Evolutionary conservation across 2,888 invertebrate genomes (phyloP), one percentile per base, ranked within the genome.

Genomic region (Aelia acuminata): DNA sequence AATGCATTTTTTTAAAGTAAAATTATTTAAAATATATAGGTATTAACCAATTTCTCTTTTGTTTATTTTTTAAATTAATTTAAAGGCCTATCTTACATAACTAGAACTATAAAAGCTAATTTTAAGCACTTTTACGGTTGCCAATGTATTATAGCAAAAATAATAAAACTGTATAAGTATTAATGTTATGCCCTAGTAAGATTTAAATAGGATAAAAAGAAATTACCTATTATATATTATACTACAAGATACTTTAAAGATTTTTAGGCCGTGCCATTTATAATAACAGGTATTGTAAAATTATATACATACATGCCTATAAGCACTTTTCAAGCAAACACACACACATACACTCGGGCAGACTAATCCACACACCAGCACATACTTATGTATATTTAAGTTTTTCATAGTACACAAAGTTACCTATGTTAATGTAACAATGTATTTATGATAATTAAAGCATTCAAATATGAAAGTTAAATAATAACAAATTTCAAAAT

Each of bases 201-300:
- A 43, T 80, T 43, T 80, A 35, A 75, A 39, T 43, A 80, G 80
- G 31, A 80, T 80, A 80, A 43, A 80, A 80, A 80, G 80, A 80
- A 80, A 39, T 43, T 80, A 43, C 15, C 80, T 80, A 80, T 80
- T 11, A 80, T 39, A 80, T 43, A 43, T 80, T n/a, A 80, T 43
- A 80, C 63, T 63, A 80, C 80, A 80, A 43, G 80, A 80, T 43
- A 39, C 22, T 80, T 39, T 39, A 80, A 43, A 80, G 80, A 80
- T 43, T 43, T 75, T 80, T 80, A 80, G 80, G 80, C 80, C 80
- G 80, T 80, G 80, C 80, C 80, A 80, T 80, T 80, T 80, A 80
- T 80, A 80, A 43, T 43, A 43, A 43, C 39, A 39, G 43, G 43
- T 80, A 43, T 80, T 43, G 43, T 43, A 43, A 80, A 80, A n/a